These are phyloP conservation scores for Sturnira hondurensis DNA, from an alignment of 2,113 vertebrate genomes.

Conservation along the genomic window DNA sequence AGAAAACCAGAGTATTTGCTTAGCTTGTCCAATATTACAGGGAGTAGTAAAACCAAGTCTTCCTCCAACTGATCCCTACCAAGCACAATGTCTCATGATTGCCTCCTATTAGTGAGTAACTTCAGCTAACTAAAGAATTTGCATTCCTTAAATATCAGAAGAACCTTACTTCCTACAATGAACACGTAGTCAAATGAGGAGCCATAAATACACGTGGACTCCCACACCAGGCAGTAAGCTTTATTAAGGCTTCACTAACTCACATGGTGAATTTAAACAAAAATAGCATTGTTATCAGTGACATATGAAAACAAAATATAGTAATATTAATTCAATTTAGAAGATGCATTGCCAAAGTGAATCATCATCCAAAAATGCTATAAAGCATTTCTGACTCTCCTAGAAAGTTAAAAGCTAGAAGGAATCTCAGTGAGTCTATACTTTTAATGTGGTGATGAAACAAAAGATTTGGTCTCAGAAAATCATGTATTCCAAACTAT, in stretches of 20 bases:
- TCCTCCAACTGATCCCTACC: not conserved
- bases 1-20: not conserved
- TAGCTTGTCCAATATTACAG: not conserved
- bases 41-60: not conserved
- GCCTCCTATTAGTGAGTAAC: not conserved
- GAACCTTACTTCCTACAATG: not conserved
- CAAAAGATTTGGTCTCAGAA: not conserved
- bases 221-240: not conserved
- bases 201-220: not conserved
- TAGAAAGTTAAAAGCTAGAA: not conserved
- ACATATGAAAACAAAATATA: not conserved
- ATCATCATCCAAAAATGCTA: not conserved
- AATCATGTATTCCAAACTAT: not conserved
- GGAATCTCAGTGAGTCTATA: not conserved
- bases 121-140: not conserved
- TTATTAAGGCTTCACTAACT: not conserved
- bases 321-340: not conserved
- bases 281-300: not conserved
- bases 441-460: not conserved
- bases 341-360: not conserved
- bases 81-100: not conserved
- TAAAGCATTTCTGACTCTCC: not conserved
- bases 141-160: not conserved
- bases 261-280: not conserved
- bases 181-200: not conserved